phyloP scores from a whole-genome alignment of 1,140 invertebrate species.

The Scaptodrosophila lebanonensis region DNA sequence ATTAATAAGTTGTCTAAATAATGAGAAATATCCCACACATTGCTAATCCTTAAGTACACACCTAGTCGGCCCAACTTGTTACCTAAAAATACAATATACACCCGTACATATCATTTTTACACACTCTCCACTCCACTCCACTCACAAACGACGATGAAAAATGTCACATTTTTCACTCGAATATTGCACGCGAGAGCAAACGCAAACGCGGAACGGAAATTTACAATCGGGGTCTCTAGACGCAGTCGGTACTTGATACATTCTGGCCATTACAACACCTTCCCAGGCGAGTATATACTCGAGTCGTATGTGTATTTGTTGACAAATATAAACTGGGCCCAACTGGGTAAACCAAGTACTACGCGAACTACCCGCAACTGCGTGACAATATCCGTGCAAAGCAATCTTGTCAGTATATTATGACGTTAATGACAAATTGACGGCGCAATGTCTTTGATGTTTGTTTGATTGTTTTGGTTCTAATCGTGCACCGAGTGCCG shows the following conservation, averaged over 20 bases:
- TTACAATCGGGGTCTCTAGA: slow-evolving; percentile 42
- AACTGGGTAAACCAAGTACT: neutral
- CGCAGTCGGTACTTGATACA: slow-evolving; percentile 9
- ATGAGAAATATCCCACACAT: slow-evolving; percentile 59
- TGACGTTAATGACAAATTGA: slow-evolving; percentile 74
- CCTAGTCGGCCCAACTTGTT: slow-evolving; percentile 4
- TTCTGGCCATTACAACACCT: slow-evolving; percentile 61
- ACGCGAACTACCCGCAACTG: neutral
- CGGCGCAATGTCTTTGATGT: slow-evolving; percentile 62
- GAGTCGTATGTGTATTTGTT: slow-evolving; percentile 69
- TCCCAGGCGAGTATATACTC: slow-evolving; percentile 54
- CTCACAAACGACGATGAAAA: slow-evolving; percentile 7
- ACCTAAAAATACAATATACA: slow-evolving; percentile 20
- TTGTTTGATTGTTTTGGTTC: slow-evolving; percentile 75
- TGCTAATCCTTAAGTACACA: slow-evolving; percentile 55
- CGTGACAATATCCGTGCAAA: slow-evolving; percentile 64
- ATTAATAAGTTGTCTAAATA: slow-evolving; percentile 58
- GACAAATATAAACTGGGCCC: slow-evolving; percentile 42
- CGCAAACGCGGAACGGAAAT: slow-evolving; percentile 47
- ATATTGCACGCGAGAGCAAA: slow-evolving; percentile 9
- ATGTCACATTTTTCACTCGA: slow-evolving; percentile 58
- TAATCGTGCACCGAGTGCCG: slow-evolving; percentile 69
- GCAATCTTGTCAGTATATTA: slow-evolving; percentile 76
- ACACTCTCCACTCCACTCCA: slow-evolving; percentile 9
- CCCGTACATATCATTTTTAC: slow-evolving; percentile 27